Base-by-base conservation (phyloP, 1,140 invertebrate genomes). In the Muscidifurax raptorellus region DNA sequence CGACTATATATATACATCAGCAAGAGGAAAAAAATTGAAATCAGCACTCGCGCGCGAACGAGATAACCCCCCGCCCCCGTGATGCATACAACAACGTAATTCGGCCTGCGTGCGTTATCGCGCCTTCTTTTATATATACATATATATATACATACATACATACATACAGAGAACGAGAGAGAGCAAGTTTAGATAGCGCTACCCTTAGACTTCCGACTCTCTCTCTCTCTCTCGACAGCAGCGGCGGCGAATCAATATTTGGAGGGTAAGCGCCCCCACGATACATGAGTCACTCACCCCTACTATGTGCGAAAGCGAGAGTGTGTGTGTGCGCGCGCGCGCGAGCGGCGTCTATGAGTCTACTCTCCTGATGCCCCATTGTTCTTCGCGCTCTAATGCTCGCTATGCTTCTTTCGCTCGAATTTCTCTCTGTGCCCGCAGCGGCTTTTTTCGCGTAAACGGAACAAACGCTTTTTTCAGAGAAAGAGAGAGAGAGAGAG, bases 221-320 rank as follows among this genome's bases (percentile, higher is more conserved):
- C 52, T 59, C 52, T 59, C 44, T 47, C 44, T 13, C 44, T 47
- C 44, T 13, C 44, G 22, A 22, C 52, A n/a, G 44, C 66, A n/a
- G 28, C 69, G 10, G 77, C 36, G 85, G 87, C 88, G 86, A 92
- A 92, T 92, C 91, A 90, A 92, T 92, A 92, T 90, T 91, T 87
- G 87, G 90, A 90, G 89, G 90, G 88, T 87, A 88, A 82, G 89
- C 89, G 88, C 89, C 89, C 89, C 89, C 90, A 77, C 90, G 88
- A 90, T 90, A 91, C 90, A 90, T 92, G 91, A 92, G 91, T 92
- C 91, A 92, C 91, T 92, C 91, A 91, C 91, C 91, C 91, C 89
- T 88, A 67, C 28, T 40, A 40, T 10, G 36, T 10, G 59, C 66
- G 66, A n/a, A 80, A 4, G 47, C 15, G 10, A 13, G 72, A 22